Base-by-base conservation (phyloP, 1,140 invertebrate genomes). In the Achatina immaculata region DNA sequence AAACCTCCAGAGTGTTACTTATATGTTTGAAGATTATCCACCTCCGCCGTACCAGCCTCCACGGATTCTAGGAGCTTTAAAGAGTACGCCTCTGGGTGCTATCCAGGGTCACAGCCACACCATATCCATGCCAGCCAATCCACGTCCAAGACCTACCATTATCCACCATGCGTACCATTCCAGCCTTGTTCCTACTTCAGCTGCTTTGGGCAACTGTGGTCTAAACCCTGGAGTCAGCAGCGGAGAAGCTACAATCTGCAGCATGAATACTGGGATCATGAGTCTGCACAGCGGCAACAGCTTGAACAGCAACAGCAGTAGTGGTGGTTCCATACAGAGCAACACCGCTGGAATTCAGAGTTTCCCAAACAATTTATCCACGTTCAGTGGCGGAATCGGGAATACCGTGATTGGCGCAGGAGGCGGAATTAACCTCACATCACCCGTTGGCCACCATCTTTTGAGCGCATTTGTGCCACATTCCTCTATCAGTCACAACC, bases 1-100 rank as follows among this genome's bases (percentile, higher is more conserved):
- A 31, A 40, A 71, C 48, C 21, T 48, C 65, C 38, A 42, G 31
- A 42, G 65, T 24, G 38, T 78, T 21, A 81, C 85, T 28, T 87
- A 86, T 73, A 84, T 89, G 62, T 86, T 89, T 31, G 88, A 89
- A 38, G 88, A 89, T 72, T 87, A 88, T 66, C 88, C 88, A 7
- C 88, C 88, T 6, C 88, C 88, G 0, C 88, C 88, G 3, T 89
- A 89, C 78, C 88, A 89, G 69, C 87, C 87, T 38, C 87, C 87
- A 21, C 78, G 76, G 28, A 62, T 83, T 28, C 51, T 79, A 24
- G 80, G 80, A 7, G 51, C 75, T 3, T 9, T 21, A 14, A 79
- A 48, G 21, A 68, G 45, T 28, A 48, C 68, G 28, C 42, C 69
- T 21, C 55, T 66, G 48, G 69, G 55, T 62, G 74, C 78, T 16